A percentile compares a stretch with the other conserved stretches of the same genome.
These are phyloP conservation scores for Camelus bactrianus DNA, from an alignment of 2,113 vertebrate species.

Conservation along the genomic window DNA sequence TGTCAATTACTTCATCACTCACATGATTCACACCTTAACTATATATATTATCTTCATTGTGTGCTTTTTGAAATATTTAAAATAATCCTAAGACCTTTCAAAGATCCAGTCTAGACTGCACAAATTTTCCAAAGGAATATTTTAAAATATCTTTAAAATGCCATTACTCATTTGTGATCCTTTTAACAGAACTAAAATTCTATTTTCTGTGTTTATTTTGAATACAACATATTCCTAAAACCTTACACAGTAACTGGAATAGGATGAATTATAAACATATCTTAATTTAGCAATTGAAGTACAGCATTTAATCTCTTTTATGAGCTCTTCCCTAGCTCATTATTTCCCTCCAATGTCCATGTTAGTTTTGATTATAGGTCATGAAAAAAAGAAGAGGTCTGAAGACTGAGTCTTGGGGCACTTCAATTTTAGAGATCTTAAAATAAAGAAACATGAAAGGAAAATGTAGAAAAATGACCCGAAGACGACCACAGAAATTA, in stretches of 20 bases:
- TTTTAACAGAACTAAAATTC: neutral
- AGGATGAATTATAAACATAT: neutral
- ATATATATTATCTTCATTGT: neutral
- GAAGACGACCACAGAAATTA: conserved; percentile 25
- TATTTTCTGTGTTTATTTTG: neutral
- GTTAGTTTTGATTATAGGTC: neutral
- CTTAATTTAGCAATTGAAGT: neutral
- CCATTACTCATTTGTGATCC: neutral
- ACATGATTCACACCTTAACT: neutral
- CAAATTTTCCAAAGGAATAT: neutral
- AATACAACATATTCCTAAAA: neutral
- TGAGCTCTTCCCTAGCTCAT: neutral
- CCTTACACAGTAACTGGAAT: neutral
- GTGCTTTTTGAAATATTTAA: neutral
- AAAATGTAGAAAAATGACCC: conserved; percentile 22
- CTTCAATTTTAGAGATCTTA: neutral
- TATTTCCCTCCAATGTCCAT: neutral
- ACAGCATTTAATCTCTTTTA: neutral
- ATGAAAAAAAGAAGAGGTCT: neutral
- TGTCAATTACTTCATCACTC: neutral
- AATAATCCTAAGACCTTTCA: neutral
- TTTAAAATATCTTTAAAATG: neutral
- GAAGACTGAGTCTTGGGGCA: neutral
- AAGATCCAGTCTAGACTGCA: neutral
- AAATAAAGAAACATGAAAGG: conserved; percentile 37